Base-by-base conservation (phyloP, 37 sponge, comb jelly and placozoan species). In the Beroe ovata region DNA sequence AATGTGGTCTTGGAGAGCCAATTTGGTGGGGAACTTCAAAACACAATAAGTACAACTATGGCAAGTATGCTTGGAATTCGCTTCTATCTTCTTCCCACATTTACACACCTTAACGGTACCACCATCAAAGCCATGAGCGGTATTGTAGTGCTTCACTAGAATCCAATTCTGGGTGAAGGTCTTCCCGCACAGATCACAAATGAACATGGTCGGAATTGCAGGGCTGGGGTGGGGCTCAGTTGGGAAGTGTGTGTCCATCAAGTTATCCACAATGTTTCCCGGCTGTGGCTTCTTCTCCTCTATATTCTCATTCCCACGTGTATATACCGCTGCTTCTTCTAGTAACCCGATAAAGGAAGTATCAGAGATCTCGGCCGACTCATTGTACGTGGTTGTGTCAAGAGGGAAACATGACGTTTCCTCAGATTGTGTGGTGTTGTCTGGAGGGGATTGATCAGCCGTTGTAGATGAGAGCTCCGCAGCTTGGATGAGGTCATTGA, bases 201-300 rank as follows among this genome's bases (percentile, higher is more conserved):
- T 4, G 84, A 33, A 77, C 14, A 66, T 32, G 30, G 54, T 16
- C 0, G 54, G 54, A 1, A 77, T 54, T n/a, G 25, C 84, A 14
- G 84, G 84, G 84, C 84, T 77, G 84, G 84, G 84, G 20, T 32
- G 47, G 23, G 84, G 84, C 20, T 39, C 84, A 1, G 54, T 19
- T 4, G n/a, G 35, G 22, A 77, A 18, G 84, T 39, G 84, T 21
- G 84, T 39, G 41, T 42, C 84, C 54, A 77, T 30, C 47, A 77
- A 25, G 47, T 39, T 42, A 26, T 77, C 54, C 47, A 41, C 84
- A 1, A 77, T n/a, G 22, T 39, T 77, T n/a, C n/a, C n/a, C n/a
- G n/a, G n/a, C 0, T 38, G 69, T 62, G 23, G 28, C 63, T 25
- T 62, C 11, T 47, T 47, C 54, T 47, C 54, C 6, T 11, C 54